Conservation (phyloP, 92 coral and sea anemone species). For the Umimayanthus kanabou region DNA sequence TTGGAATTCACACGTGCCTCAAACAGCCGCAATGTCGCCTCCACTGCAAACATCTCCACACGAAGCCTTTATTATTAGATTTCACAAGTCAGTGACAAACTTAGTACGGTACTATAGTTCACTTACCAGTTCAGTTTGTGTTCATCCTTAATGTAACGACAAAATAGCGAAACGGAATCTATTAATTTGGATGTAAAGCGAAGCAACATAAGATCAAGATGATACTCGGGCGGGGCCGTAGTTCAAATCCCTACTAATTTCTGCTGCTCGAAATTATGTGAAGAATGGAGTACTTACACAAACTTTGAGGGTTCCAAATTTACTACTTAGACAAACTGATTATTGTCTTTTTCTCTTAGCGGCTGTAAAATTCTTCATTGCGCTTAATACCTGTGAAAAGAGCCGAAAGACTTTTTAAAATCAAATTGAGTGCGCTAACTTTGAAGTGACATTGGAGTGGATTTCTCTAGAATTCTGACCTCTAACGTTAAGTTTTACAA, state of each 20-base stretch:
- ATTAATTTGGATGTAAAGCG: not conserved
- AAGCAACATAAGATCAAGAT: not conserved
- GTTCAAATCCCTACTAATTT: not conserved
- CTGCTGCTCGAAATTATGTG: not conserved
- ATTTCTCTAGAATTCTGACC: not conserved
- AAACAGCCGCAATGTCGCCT: conserved; percentile 49
- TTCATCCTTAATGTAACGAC: not conserved
- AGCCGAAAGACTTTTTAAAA: not conserved
- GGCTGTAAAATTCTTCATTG: not conserved
- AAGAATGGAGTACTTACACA: not conserved
- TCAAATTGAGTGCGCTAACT: not conserved
- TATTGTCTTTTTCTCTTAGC: not conserved
- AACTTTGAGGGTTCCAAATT: not conserved
- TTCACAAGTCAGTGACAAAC: conserved; percentile 43
- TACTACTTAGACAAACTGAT: not conserved
- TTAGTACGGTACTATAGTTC: conserved; percentile 15
- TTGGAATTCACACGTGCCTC: conserved; percentile 43
- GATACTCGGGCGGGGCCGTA: conserved; percentile 29
- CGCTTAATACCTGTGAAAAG: not conserved
- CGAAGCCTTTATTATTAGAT: conserved; percentile 25
- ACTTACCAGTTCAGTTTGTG: not conserved
- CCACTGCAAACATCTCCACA: conserved; percentile 41
- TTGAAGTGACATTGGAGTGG: not conserved
- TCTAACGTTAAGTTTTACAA: not conserved
- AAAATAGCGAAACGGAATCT: conserved; percentile 7